Conservation (phyloP, 2,797 vertebrate genomes). For the Acipenser transmontanus region DNA sequence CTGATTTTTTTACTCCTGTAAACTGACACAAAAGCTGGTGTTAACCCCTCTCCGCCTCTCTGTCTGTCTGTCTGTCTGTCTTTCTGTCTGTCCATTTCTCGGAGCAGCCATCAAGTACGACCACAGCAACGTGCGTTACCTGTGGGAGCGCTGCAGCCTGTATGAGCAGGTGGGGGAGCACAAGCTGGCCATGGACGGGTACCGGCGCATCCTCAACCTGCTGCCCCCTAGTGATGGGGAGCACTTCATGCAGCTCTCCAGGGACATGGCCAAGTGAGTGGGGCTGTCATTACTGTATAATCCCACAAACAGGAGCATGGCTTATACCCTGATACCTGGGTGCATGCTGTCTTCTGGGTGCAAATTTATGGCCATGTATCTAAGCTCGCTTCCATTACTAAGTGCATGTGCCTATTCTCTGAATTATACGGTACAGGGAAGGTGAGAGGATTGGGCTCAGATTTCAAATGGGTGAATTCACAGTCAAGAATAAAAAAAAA, state of each 20-base stretch:
- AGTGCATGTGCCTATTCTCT: too few species aligned
- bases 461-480: too few species aligned
- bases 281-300: not conserved
- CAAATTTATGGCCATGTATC: too few species aligned
- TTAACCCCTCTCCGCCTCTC: not conserved
- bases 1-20: too few species aligned
- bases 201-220: constrained; percentile 81
- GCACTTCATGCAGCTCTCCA: constrained; percentile 91
- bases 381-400: too few species aligned
- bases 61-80: not conserved
- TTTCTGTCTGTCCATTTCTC: not conserved
- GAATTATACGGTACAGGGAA: too few species aligned
- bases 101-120: constrained; percentile 85
- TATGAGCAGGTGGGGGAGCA: constrained; percentile 91
- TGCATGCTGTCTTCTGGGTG: too few species aligned
- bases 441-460: too few species aligned
- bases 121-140: constrained; percentile 83
- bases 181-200: constrained; percentile 93
- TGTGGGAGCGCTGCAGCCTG: constrained; percentile 91
- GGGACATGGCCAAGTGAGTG: constrained; percentile 91
- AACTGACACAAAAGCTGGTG: not conserved
- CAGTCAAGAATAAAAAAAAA: too few species aligned
- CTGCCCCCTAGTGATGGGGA: constrained; percentile 86
- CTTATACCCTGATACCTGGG: too few species aligned
- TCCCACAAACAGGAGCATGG: too few species aligned